Conservation (phyloP, 2,797 vertebrate genomes). For the Antennarius maculatus region DNA sequence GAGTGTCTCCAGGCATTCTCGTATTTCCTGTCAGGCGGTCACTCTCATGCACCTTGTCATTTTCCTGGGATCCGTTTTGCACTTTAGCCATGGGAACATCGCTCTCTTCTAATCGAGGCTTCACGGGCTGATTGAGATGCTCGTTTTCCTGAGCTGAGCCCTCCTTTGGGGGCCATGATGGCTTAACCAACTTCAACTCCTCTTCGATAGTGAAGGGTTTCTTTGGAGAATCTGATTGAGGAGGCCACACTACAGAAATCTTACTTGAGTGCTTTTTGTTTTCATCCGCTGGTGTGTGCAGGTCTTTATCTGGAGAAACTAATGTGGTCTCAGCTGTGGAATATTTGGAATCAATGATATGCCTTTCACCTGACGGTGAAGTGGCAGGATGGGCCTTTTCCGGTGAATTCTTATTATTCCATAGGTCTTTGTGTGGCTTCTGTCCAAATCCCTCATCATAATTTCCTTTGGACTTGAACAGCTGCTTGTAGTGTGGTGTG, state of each 20-base stretch:
- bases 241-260: conserved; percentile 92
- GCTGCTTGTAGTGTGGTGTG: conserved; percentile 97
- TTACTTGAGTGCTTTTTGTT: conserved; percentile 85
- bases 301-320: conserved; percentile 37
- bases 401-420: conserved; percentile 83
- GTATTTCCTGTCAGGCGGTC: conserved; percentile 26
- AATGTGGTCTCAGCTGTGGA: conserved; percentile 45
- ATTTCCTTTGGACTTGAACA: conserved; percentile 99
- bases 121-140: conserved; percentile 45
- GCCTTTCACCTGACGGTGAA: conserved; percentile 72
- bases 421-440: conserved; percentile 92
- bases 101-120: conserved; percentile 56
- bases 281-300: conserved; percentile 67
- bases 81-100: conserved; percentile 52
- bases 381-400: conserved; percentile 60
- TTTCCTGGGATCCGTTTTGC: conserved; percentile 59
- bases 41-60: conserved; percentile 21
- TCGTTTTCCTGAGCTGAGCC: conserved; percentile 61
- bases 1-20: conserved; percentile 46
- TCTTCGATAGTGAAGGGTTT: conserved; percentile 85
- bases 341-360: conserved; percentile 55
- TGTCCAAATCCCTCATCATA: conserved; percentile 99
- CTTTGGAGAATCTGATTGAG: conserved; percentile 83
- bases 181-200: conserved; percentile 86
- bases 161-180: conserved; percentile 91